Conservation (phyloP, 2,888 invertebrate species). For the Diarsia brunnea region DNA sequence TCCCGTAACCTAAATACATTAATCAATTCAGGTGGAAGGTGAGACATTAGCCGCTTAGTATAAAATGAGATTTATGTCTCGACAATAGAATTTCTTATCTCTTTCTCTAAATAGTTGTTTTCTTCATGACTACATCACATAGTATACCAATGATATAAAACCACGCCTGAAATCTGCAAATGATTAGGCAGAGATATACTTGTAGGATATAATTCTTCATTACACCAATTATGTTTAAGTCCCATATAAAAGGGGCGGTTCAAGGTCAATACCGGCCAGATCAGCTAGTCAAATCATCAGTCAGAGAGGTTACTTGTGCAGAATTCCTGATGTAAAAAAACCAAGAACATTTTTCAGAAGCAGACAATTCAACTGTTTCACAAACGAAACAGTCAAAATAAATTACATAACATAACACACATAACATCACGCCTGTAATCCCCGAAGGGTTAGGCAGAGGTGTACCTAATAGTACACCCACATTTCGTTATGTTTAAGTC, state of each 20-base stretch:
- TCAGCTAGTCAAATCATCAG: not conserved
- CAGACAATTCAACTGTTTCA: not conserved
- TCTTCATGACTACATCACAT: not conserved
- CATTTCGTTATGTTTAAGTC: too few species aligned
- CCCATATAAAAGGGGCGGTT: not conserved
- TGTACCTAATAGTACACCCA: too few species aligned
- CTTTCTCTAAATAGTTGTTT: not conserved
- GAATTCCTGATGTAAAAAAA: not conserved
- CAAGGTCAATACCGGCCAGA: not conserved
- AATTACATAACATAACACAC: too few species aligned
- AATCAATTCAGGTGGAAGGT: conserved; percentile 23
- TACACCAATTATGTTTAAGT: not conserved
- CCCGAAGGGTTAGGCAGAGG: too few species aligned
- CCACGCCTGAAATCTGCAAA: not conserved
- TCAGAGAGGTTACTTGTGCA: not conserved
- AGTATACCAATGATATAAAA: not conserved
- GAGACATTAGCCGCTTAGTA: not conserved
- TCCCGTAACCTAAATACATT: conserved; percentile 13
- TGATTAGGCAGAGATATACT: not conserved
- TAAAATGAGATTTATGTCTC: not conserved
- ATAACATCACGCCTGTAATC: too few species aligned
- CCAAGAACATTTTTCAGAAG: not conserved
- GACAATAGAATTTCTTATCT: not conserved
- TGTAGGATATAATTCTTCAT: not conserved
- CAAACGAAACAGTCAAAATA: not conserved